Base-by-base conservation (phyloP, 2,797 vertebrate species). In the Erpetoichthys calabaricus region DNA sequence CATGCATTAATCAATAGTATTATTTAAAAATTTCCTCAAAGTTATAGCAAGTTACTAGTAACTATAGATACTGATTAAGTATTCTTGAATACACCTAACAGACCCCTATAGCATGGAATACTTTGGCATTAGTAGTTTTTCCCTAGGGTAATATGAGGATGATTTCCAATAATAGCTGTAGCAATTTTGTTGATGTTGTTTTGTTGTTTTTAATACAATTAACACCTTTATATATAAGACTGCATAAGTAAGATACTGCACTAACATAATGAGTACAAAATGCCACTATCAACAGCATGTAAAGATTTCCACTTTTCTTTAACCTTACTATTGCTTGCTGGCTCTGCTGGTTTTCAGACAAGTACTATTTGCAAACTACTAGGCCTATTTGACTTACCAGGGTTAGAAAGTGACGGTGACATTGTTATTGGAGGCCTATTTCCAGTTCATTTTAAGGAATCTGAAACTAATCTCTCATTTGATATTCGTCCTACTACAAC, bases 351-450 rank as follows among this genome's bases (percentile, higher is more conserved):
- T 8, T 57, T 43, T 9, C 60, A 53, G 7, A 49, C 54, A 9
- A 56, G 44, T 45, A 46, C 44, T 58, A 58, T 49, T 0, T 86
- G 82, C 67, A 59, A 60, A 53, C 71, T 60, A 59, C 45, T 74
- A 43, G 52, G 47, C 43, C 62, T 74, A 51, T 67, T 64, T 44
- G 58, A 75, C 51, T 58, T 62, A 45, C 53, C 69, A 42, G 69
- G 65, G 9, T 64, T 83, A 56, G 62, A 75, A 51, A 57, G 45
- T 1, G 64, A 68, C 8, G 84, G 82, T 3, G 70, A 83, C 62
- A 56, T 85, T 64, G 62, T 78, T 42, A 78, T 86, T 46, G 82
- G 82, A 59, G 82, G 80, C 2, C 50, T 86, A 49, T 84, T 86
- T 49, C 84, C 82, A 8, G 43, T 86, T 54, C 81, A 85, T 68